A percentile compares a stretch with the other conserved stretches of the same genome.
These are phyloP conservation scores for Amorpha juglandis DNA, from an alignment of 2,888 invertebrate genomes.

Conservation along the genomic window DNA sequence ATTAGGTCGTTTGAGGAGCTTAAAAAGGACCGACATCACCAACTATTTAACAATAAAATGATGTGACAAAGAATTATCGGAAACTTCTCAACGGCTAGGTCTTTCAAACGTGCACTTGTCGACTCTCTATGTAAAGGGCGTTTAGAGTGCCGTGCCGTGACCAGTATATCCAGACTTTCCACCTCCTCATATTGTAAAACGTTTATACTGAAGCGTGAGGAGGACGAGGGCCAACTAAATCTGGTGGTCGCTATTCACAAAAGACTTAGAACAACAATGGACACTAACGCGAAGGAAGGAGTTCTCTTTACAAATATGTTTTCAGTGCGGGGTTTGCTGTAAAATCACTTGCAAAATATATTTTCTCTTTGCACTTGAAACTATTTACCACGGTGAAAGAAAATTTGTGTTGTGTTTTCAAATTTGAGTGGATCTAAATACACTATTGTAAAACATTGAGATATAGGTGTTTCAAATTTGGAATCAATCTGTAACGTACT, in stretches of 20 bases:
- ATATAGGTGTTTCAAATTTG: no score
- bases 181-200: slow-evolving; percentile 11
- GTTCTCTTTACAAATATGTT: slow-evolving; percentile 44
- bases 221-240: slow-evolving; percentile 45
- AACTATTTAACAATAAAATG: slow-evolving; percentile 31
- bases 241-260: slow-evolving; percentile 58
- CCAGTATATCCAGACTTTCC: background rate
- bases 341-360: background rate
- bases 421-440: no score
- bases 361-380: background rate
- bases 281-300: slow-evolving; percentile 51
- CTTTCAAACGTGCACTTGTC: slow-evolving; percentile 26
- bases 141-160: background rate
- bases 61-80: slow-evolving; percentile 34
- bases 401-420: no score
- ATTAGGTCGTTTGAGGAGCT: background rate
- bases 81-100: slow-evolving; percentile 27
- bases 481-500: no score
- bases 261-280: slow-evolving; percentile 67
- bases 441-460: no score
- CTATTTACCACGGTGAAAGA: no score
- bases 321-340: slow-evolving; percentile 26
- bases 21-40: background rate
- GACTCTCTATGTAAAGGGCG: slow-evolving; percentile 2
- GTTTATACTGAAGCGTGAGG: slow-evolving; percentile 35